Conservation (phyloP, 2,113 vertebrate species). For the Malaclemys terrapin region DNA sequence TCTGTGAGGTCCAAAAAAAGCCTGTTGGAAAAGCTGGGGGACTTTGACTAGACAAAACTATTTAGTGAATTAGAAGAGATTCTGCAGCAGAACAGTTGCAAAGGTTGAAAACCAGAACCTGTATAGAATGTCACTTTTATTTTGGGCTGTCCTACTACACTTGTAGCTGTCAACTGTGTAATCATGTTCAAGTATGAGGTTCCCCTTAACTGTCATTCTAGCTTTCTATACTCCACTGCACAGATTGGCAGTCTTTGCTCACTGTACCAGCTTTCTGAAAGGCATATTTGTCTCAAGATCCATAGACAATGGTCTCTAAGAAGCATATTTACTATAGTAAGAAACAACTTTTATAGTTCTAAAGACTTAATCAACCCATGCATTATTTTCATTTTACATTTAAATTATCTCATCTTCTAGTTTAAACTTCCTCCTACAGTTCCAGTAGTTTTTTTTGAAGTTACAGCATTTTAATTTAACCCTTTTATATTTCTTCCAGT, state of each 20-base stretch:
- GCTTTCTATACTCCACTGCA: background rate
- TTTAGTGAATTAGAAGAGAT: background rate
- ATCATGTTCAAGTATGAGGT: background rate
- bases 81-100: background rate
- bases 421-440: background rate
- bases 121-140: background rate
- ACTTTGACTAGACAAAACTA: background rate
- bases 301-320: background rate
- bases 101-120: background rate
- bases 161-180: background rate
- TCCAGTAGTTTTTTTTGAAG: background rate
- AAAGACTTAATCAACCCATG: background rate
- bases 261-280: background rate
- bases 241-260: background rate
- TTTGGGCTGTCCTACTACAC: background rate
- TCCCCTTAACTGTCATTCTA: background rate
- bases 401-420: background rate
- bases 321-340: background rate
- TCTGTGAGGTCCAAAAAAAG: background rate
- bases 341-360: background rate
- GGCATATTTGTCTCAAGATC: background rate
- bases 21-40: background rate
- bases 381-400: conserved; percentile 3
- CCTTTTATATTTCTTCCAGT: background rate
- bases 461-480: rapidly evolving